Conservation (phyloP, 2,113 vertebrate genomes). For the Menura novaehollandiae region DNA sequence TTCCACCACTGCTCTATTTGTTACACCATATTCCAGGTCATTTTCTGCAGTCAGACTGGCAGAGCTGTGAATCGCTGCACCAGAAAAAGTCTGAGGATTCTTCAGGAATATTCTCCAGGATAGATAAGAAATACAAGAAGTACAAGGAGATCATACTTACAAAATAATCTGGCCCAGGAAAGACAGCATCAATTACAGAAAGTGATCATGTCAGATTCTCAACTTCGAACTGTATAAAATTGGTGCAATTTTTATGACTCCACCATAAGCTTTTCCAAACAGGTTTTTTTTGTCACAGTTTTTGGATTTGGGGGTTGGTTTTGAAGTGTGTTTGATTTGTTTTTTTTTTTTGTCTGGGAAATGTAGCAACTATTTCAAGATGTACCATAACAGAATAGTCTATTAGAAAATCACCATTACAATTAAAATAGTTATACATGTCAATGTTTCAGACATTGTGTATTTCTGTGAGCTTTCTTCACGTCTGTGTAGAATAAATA, state of each 20-base stretch:
- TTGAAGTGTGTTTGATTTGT: fast-evolving
- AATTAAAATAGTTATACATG: slow-evolving; percentile 50
- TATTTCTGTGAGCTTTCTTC: slow-evolving; percentile 54
- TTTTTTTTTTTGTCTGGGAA: not conserved
- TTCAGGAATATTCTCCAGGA: not conserved
- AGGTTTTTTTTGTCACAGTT: not conserved
- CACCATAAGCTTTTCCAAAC: not conserved
- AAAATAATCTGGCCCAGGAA: not conserved
- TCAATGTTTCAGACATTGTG: slow-evolving; percentile 41
- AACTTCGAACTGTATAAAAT: not conserved
- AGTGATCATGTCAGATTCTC: not conserved
- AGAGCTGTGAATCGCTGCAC: not conserved
- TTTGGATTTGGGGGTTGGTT: not conserved
- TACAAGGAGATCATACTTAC: not conserved
- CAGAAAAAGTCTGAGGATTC: not conserved
- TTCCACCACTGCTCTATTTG: not conserved
- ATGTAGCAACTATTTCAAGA: not conserved
- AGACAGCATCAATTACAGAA: not conserved
- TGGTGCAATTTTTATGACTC: not conserved
- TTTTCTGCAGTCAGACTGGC: not conserved
- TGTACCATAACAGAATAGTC: not conserved
- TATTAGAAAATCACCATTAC: slow-evolving; percentile 16
- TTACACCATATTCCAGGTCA: not conserved
- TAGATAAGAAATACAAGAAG: not conserved
- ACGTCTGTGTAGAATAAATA: slow-evolving; percentile 36